Conservation (phyloP, 2,888 invertebrate genomes). For the Syritta pipiens region DNA sequence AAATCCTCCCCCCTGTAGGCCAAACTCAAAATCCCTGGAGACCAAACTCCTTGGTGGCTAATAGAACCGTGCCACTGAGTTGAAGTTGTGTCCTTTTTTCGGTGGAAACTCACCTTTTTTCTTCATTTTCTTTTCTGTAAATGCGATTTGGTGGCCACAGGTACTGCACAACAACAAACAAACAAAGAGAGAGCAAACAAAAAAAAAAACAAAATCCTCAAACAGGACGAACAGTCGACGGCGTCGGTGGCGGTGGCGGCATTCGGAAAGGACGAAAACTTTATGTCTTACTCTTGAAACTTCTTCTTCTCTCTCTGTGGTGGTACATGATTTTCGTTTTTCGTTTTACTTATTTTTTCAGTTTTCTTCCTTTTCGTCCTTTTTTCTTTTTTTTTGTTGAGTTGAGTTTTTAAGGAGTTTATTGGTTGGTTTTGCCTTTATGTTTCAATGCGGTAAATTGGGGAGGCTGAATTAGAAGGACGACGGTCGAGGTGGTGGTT, state of each 20-base stretch:
- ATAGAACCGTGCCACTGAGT: background rate
- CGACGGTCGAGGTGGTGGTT: background rate
- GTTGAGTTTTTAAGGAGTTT: conserved; percentile 9
- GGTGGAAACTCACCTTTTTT: conserved; percentile 6
- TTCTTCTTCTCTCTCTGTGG: conserved; percentile 3
- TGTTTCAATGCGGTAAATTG: conserved; percentile 39
- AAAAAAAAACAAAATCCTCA: background rate
- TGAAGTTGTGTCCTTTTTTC: background rate
- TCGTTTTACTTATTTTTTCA: background rate
- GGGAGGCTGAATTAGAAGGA: background rate
- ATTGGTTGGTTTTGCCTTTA: conserved; percentile 33
- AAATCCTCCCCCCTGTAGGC: background rate
- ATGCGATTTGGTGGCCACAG: conserved; percentile 61
- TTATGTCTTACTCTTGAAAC: conserved; percentile 43
- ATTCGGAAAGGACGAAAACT: conserved; percentile 16
- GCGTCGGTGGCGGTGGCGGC: background rate
- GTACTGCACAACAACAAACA: conserved; percentile 1
- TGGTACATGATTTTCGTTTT: background rate
- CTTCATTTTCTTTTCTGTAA: conserved; percentile 2
- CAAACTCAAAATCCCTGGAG: too few relatives aligned
- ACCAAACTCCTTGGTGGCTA: too few relatives aligned
- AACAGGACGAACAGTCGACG: conserved; percentile 2
- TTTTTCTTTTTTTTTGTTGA: background rate
- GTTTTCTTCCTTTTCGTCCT: background rate
- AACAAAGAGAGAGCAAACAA: background rate